Base-by-base conservation (phyloP, 2,888 invertebrate species). In the Electrophaes corylata region DNA sequence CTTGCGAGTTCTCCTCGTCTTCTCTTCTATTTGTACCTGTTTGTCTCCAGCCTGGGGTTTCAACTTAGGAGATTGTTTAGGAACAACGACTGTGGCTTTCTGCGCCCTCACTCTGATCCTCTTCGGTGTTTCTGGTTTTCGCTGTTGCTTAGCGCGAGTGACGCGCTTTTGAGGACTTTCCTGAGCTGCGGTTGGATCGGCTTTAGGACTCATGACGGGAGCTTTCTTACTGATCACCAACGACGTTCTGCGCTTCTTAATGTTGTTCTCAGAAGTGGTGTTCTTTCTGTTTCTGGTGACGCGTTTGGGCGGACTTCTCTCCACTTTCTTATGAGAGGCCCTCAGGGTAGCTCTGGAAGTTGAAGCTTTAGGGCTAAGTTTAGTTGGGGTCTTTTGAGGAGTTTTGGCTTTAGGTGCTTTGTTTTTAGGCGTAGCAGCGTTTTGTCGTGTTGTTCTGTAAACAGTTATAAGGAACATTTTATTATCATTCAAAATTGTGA, bases 211-310 rank as follows among this genome's bases (percentile, higher is more conserved):
- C 65, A 79, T 67, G 6, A 69, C 67, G 0, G 85, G 85, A 0
- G 76, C 48, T 62, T 81, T 86, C 51, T 86, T 85, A 0, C 73
- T 53, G 3, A 86, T 73, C 10, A 83, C 77, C 12, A 86, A 57
- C 1, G 80, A 76, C 0, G 71, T 56, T 14, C 69, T 57, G 8
- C 74, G 76, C 50, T 71, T 83, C 48, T 75, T 59, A 12, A 31
- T 41, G 26, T 41, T 53, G 31, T 29, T 43, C 4, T 18, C 46
- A 1, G 59, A 23, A 1, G 55, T 19, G 43, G 41, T 39, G 2
- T 64, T 66, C 53, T 61, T 71, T 12, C 70, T 70, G 23, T 66
- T 66, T 6, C 76, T 69, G 4, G 76, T 74, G 4, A 60, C 19
- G 50, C 69, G 52, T 44, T 46, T 44, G 4, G 55, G 50, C 6